Percentiles rank a stretch among this genome's conserved stretches.
Conservation (phyloP, 2,797 vertebrate species). For the Rhynchonycteris naso region DNA sequence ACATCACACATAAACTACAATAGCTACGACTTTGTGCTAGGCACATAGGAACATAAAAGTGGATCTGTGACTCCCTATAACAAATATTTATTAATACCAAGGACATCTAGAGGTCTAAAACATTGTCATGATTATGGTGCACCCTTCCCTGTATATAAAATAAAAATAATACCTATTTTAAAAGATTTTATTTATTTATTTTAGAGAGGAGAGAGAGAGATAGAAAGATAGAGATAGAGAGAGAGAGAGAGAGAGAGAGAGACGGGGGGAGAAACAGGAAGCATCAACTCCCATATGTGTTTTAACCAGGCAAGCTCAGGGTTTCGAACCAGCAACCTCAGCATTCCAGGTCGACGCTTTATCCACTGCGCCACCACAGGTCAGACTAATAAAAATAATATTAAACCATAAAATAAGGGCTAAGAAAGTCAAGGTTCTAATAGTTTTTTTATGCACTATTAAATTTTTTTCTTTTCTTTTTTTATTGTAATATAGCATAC, state of each 20-base stretch:
- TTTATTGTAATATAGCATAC: neutral
- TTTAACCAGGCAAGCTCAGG: too few species aligned
- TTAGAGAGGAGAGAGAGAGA: too few species aligned
- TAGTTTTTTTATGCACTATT: neutral
- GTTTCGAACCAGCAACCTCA: too few species aligned
- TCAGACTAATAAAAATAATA: neutral
- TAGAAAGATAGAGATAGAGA: too few species aligned
- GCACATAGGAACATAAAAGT: neutral
- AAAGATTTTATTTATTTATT: too few species aligned
- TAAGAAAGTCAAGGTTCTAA: conserved; percentile 14
- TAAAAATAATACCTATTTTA: neutral
- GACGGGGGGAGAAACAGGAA: too few species aligned
- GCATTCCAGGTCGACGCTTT: too few species aligned
- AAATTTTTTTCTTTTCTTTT: neutral
- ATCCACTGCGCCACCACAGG: too few species aligned
- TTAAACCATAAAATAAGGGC: conserved; percentile 13
- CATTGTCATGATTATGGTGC: neutral
- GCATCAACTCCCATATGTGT: too few species aligned
- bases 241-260: too few species aligned
- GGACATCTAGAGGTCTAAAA: neutral
- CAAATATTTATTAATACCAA: neutral
- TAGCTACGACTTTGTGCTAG: neutral
- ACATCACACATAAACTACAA: neutral
- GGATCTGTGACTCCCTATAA: neutral
- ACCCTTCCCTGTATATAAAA: neutral